Base-by-base conservation (phyloP, 2,888 invertebrate genomes). In the Eilema caniola region DNA sequence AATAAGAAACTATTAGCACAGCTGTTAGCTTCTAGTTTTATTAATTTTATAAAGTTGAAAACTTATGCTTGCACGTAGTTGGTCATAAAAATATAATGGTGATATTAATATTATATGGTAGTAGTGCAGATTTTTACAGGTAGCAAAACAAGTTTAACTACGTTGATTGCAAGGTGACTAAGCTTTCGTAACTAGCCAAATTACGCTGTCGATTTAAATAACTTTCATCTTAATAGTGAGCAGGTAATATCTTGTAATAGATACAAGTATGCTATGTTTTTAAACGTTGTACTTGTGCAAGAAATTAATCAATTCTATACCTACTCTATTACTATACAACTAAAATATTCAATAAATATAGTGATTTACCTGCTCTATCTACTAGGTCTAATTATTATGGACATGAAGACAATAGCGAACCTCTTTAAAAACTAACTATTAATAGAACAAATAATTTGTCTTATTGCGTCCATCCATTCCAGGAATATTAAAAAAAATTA, bases 171-270 rank as follows among this genome's bases (percentile, higher is more conserved):
- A 53, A 70, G 69, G 71, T 71, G 66, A 66, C 59, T 80, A 65
- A 16, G 47, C 60, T 80, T 74, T 72, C 67, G 72, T 31, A 80
- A 78, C 72, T 56, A 24, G 4, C 25, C 69, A 53, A 73, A 73
- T 81, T 71, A 76, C 25, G 67, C 66, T 72, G 67, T 62, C 57
- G 63, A 70, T 71, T 75, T 67, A 47, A 65, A 33, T 66, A 59
- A 62, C 63, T 74, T 82, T 78, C 73, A 70, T 74, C 64, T 65
- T 64, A 60, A 59, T 61, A 70, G 37, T 71, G 16, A 63, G 69
- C 76, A 56, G 63, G 74, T 62, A 77, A 80, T 75, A 71, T 81
- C 82, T 70, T 81, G 73, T 63, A 57, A 20, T 62, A 69, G 33
- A 37, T 70, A 69, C 70, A 59, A 67, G 67, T 62, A 57, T 73